These are phyloP conservation scores for Cherax quadricarinatus DNA, from an alignment of 1,140 invertebrate species.

Conservation along the genomic window DNA sequence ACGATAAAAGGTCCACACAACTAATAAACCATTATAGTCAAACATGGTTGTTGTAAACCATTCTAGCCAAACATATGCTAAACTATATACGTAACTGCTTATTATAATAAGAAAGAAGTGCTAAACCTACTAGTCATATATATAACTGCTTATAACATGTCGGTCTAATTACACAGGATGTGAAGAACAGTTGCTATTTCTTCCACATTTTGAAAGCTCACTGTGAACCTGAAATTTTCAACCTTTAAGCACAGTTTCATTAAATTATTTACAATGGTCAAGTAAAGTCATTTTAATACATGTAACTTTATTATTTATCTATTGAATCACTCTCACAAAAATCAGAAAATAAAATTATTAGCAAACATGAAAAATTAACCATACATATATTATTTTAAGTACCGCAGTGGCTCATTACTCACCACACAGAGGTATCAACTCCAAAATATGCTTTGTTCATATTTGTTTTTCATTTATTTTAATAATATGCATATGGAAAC, in stretches of 20 bases:
- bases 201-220: too few relatives aligned
- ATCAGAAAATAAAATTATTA: constrained; percentile 77
- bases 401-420: constrained; percentile 74
- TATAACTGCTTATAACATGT: too few relatives aligned
- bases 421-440: constrained; percentile 76
- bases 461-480: constrained; percentile 72
- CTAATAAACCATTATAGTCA: too few relatives aligned
- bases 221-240: background rate
- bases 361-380: constrained; percentile 77
- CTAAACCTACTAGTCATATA: too few relatives aligned
- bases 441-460: constrained; percentile 77
- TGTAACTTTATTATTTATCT: constrained; percentile 73
- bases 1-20: too few relatives aligned
- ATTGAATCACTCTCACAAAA: constrained; percentile 77
- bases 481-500: constrained; percentile 76
- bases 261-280: background rate
- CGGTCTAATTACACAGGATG: too few relatives aligned
- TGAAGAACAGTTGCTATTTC: too few relatives aligned
- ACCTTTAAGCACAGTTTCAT: background rate
- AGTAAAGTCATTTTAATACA: constrained; percentile 56
- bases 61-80: too few relatives aligned
- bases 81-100: too few relatives aligned
- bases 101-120: too few relatives aligned
- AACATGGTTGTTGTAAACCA: too few relatives aligned
- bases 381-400: constrained; percentile 76